Percentiles rank a stretch among this genome's conserved stretches.
Conservation (phyloP, 53 echinoderm and acorn worm genomes). For the Holothuria leucospilota region DNA sequence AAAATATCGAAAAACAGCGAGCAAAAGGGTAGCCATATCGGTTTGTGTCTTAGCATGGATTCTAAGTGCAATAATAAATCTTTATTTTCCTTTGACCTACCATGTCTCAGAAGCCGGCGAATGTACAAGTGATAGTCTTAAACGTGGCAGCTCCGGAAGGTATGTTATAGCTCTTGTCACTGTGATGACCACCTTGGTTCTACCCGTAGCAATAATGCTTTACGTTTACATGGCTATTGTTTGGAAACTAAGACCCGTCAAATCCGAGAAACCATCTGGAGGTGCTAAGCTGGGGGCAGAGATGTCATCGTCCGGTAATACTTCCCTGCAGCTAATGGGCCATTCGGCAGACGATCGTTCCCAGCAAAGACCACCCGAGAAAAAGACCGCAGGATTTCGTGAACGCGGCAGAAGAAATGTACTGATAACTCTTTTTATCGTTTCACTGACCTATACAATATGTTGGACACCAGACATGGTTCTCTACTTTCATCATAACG, state of each 20-base stretch:
- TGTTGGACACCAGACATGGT: constrained; percentile 55
- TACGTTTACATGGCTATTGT: constrained; percentile 69
- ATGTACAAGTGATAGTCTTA: constrained; percentile 40
- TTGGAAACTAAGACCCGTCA: constrained; percentile 15
- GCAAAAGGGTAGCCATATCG: too few species aligned
- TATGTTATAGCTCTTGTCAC: constrained; percentile 39
- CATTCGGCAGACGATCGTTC: background rate
- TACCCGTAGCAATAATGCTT: constrained; percentile 69
- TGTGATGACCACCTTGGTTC: constrained; percentile 51
- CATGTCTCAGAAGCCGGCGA: constrained; percentile 44
- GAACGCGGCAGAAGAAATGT: constrained; percentile 13
- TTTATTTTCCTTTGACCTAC: constrained; percentile 44
- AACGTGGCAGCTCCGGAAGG: constrained; percentile 4
- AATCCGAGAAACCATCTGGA: constrained; percentile 3
- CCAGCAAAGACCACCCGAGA: too few species aligned
- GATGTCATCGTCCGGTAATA: background rate
- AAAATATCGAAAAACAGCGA: too few species aligned
- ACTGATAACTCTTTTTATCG: constrained; percentile 47
- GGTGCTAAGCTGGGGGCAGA: background rate
- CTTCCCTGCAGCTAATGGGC: background rate
- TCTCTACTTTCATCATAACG: constrained; percentile 38
- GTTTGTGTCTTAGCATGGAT: background rate
- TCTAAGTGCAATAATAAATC: constrained; percentile 40
- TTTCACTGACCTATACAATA: constrained; percentile 39
- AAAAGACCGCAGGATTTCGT: too few species aligned